These are phyloP conservation scores for Drosophila lutescens DNA, from an alignment of 2,888 invertebrate species.

Conservation along the genomic window DNA sequence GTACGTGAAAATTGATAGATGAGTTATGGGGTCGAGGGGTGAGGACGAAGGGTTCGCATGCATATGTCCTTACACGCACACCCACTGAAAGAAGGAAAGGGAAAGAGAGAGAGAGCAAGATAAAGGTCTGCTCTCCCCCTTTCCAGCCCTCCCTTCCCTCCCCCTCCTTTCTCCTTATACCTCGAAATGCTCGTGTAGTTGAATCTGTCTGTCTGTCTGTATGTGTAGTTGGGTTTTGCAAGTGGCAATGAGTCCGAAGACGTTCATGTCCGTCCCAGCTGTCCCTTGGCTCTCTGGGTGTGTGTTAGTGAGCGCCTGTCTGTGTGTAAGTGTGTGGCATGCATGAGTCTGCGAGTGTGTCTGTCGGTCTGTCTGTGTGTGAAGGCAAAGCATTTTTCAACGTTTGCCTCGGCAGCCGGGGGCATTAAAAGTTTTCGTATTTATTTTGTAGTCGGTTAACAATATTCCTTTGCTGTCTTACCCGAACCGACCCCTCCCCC, in stretches of 20 bases:
- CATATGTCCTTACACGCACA: constrained; percentile 71
- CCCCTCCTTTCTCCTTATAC: background rate
- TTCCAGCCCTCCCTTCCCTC: too few relatives aligned
- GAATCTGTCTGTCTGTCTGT: constrained; percentile 46
- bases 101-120: constrained; percentile 22
- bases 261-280: constrained; percentile 68
- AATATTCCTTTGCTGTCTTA: constrained; percentile 72
- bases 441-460: constrained; percentile 82
- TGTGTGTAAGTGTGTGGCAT: constrained; percentile 16
- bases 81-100: constrained; percentile 35
- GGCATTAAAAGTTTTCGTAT: constrained; percentile 81
- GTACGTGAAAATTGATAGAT: constrained; percentile 84
- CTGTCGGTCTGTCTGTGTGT: constrained; percentile 19
- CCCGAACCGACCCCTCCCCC: constrained; percentile 23
- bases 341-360: background rate
- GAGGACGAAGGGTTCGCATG: constrained; percentile 69
- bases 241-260: constrained; percentile 81
- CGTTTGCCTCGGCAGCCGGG: constrained; percentile 67
- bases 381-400: constrained; percentile 76
- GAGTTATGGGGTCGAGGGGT: constrained; percentile 78
- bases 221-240: constrained; percentile 70
- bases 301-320: constrained; percentile 12
- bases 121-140: constrained; percentile 4
- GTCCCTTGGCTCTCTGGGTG: constrained; percentile 23
- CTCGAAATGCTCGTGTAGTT: constrained; percentile 32